Base-by-base conservation (phyloP, 2,888 invertebrate species). In the Odontothrips loti region DNA sequence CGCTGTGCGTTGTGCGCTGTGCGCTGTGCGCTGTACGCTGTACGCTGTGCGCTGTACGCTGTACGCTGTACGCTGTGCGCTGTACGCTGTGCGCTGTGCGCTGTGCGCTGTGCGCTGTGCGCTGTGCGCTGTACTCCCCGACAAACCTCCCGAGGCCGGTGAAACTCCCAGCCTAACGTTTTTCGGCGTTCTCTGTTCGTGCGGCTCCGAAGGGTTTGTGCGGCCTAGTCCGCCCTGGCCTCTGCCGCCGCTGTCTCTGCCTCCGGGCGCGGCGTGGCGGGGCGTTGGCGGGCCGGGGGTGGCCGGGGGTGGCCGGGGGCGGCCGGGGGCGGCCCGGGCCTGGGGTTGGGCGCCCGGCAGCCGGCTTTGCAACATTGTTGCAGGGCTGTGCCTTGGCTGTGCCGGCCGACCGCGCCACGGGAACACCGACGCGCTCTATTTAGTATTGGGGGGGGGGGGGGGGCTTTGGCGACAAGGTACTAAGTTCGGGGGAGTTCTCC, bases 391-490 rank as follows among this genome's bases (percentile, higher is more conserved):
- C 68, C 12, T 12, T 9, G 68, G 51, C 15, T 10, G 51, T 58
- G 58, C 58, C 17, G 58, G 58, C 58, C 58, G 58, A 17, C 58
- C 15, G 6, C 23, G 23, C 23, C 23, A 11, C 27, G 68, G 10
- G 23, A 23, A n/a, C 23, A 27, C 68, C 68, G 68, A 23, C 68
- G 23, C 68, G 68, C 68, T 75, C 68, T 75, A 75, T 75, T 75
- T 75, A 75, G 68, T 75, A 27, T 27, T 12, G 68, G 68, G 68
- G 10, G 68, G 68, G 23, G 27, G 68, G 68, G 12, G 8, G 23
- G 68, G 68, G 68, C 68, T 75, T 75, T 75, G n/a, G 68, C 68
- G 68, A 75, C 68, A 75, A 75, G 68, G 68, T 75, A 75, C 68
- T 75, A 75, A 75, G 68, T 75, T 75, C 68, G 68, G 68, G 68